Evolutionary conservation across 1,140 invertebrate genomes (phyloP), one percentile per base, ranked within the genome.

Genomic region (Drosophila parabipectinata): DNA sequence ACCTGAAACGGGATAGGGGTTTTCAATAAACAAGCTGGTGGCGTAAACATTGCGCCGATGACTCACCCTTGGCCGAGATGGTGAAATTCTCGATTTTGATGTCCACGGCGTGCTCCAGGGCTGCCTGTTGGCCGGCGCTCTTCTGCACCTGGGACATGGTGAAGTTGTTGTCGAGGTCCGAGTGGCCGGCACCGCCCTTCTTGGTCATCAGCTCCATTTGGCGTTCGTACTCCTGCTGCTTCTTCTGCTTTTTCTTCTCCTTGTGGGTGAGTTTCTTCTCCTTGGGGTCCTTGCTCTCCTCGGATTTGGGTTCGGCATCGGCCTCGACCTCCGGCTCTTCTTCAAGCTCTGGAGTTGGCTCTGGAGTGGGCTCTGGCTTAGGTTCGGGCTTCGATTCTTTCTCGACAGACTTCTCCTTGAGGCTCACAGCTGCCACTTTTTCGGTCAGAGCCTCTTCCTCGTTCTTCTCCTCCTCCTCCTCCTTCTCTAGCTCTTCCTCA

Each of bases 51-150:
- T 21, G 21, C 10, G 2, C 1, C 4, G 3, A 41, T 30, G 44
- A 79, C 78, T 99, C 98, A 68, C 99, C 99, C 92, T 98, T 97
- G 0, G 99, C 99, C 21, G 97, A 95, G 71, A 99, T 99, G 58
- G 97, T 98, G 91, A 99, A 99, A 92, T 98, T 99, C 90, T 99
- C 99, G 21, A 99, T 96, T 94, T 99, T 99, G 26, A 99, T 99
- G 92, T 99, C 98, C 15, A 99, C 96, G 3, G 98, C 98, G 92
- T 98, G 97, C 90, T 99, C 98, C 52, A 99, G 81, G 21, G 97
- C 95, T 34, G 95, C 95, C 78, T 96, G 94, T 76, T 98, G 96
- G 84, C 96, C 96, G 18, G 95, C 95, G 59, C 96, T 95, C 92
- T 97, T 98, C 84, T 97, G 96, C n/a, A 95, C 95, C 92, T 98